phyloP scores from a whole-genome alignment of 1,140 invertebrate genomes.

The Drosophila setifemur region DNA sequence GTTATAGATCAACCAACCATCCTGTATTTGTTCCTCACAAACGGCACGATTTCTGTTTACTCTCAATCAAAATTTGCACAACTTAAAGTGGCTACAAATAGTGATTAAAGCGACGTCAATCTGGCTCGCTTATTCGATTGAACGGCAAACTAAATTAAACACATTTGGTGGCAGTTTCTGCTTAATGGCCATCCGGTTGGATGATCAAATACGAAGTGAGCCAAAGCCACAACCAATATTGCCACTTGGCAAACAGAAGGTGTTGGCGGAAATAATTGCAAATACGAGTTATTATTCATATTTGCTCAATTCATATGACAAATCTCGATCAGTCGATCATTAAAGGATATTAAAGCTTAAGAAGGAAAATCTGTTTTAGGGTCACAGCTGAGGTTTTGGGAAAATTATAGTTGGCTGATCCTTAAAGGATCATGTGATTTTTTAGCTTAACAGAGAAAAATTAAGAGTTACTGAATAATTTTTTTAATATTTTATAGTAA shows the following conservation, averaged over 20 bases:
- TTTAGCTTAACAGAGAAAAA: not conserved
- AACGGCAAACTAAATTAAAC: slow-evolving; percentile 46
- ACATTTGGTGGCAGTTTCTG: slow-evolving; percentile 33
- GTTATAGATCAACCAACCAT: slow-evolving; percentile 13
- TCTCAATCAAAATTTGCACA: slow-evolving; percentile 32
- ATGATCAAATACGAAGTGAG: slow-evolving; percentile 31
- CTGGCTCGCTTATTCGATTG: slow-evolving; percentile 26
- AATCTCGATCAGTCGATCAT: slow-evolving; percentile 14
- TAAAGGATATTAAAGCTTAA: not conserved
- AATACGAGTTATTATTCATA: slow-evolving; percentile 50
- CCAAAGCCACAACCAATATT: slow-evolving; percentile 48
- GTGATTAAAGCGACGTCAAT: slow-evolving; percentile 5
- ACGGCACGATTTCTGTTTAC: slow-evolving; percentile 11
- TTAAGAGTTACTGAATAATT: too few relatives aligned
- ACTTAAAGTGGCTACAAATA: slow-evolving; percentile 49
- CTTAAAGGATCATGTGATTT: not conserved
- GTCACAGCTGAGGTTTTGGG: slow-evolving; percentile 1
- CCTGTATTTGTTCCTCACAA: slow-evolving; percentile 25
- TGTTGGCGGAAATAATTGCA: slow-evolving; percentile 45
- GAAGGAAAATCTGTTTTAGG: not conserved
- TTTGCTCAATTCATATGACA: slow-evolving; percentile 50
- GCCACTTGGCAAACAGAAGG: slow-evolving; percentile 27
- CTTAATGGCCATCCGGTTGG: slow-evolving; percentile 46
- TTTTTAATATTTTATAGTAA: too few relatives aligned
- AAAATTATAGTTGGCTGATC: not conserved